Percentiles rank a stretch among this genome's conserved stretches.
Evolutionary conservation across 2,888 invertebrate species (phyloP).

Genomic region (Oscheius sp.): DNA sequence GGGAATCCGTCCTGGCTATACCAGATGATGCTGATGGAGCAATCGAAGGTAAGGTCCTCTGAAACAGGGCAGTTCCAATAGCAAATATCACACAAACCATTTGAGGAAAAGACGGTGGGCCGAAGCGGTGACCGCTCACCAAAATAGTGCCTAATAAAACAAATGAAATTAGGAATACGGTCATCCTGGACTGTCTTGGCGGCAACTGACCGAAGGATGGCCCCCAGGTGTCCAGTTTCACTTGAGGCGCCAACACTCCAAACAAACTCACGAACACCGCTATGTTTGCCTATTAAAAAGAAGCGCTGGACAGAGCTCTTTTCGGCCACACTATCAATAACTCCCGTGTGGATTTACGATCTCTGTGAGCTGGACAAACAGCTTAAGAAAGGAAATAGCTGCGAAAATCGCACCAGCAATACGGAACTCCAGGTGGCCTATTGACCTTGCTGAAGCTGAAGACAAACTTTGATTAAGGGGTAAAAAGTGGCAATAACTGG

Average conservation of each 20-base stretch:
- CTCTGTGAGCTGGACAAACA: conserved; percentile 9
- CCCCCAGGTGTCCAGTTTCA: conserved; percentile 33
- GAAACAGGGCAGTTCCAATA: neutral
- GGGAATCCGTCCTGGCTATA: conserved; percentile 1
- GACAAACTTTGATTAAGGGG: too few species aligned
- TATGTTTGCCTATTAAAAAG: conserved; percentile 36
- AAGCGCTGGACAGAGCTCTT: conserved; percentile 31
- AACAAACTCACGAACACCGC: conserved; percentile 36
- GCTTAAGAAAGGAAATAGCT: neutral
- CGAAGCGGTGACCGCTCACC: conserved; percentile 13
- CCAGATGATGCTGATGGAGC: conserved; percentile 30
- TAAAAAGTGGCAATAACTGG: too few species aligned
- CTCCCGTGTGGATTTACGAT: conserved; percentile 12
- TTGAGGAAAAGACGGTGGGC: conserved; percentile 18
- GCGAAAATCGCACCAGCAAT: neutral
- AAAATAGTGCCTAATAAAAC: conserved; percentile 5
- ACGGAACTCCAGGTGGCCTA: too few species aligned
- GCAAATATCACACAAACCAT: neutral
- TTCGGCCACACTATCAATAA: conserved; percentile 35
- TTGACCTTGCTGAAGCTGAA: too few species aligned
- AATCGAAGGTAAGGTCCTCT: conserved; percentile 21
- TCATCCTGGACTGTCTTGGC: conserved; percentile 17
- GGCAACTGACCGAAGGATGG: conserved; percentile 35
- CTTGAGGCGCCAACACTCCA: conserved; percentile 28
- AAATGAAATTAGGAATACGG: conserved; percentile 4